A percentile compares a stretch with the other conserved stretches of the same genome.
Conservation (phyloP, 2,113 vertebrate species). For the Chlorodrepanis virens region DNA sequence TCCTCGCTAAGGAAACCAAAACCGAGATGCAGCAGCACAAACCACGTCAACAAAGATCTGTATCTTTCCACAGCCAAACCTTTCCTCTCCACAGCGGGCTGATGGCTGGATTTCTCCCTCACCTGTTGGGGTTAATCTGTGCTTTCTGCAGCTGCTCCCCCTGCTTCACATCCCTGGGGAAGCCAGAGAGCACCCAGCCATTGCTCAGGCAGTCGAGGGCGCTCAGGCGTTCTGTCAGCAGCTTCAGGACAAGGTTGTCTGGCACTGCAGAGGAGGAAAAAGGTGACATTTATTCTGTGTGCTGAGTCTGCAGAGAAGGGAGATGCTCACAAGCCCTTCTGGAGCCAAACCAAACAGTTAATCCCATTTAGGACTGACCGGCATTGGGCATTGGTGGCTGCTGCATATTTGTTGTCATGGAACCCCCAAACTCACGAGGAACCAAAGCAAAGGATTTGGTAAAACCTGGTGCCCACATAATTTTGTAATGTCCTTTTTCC, state of each 20-base stretch:
- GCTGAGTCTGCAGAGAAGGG: neutral
- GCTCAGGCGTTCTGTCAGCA: constrained; percentile 75
- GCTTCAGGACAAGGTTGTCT: constrained; percentile 76
- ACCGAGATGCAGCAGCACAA: neutral
- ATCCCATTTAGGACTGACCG: neutral
- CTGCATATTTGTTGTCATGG: neutral
- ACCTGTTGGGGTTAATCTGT: constrained; percentile 84
- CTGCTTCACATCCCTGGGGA: constrained; percentile 77
- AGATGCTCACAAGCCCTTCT: neutral
- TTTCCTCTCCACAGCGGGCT: accelerated
- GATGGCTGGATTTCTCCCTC: neutral
- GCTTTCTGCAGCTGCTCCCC: constrained; percentile 62
- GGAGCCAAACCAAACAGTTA: neutral
- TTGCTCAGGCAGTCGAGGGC: constrained; percentile 70
- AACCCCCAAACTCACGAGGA: neutral
- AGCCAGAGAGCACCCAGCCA: constrained; percentile 82
- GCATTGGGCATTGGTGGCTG: neutral
- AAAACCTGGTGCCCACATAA: neutral
- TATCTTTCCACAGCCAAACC: neutral
- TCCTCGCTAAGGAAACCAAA: neutral
- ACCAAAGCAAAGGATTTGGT: neutral
- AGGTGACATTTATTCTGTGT: neutral
- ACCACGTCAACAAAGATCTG: neutral
- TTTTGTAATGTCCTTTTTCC: neutral
- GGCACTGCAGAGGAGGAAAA: constrained; percentile 74